Percentiles rank a stretch among this genome's conserved stretches.
Evolutionary conservation across 2,888 invertebrate species (phyloP).

Genomic region (Drosophila ustulata): DNA sequence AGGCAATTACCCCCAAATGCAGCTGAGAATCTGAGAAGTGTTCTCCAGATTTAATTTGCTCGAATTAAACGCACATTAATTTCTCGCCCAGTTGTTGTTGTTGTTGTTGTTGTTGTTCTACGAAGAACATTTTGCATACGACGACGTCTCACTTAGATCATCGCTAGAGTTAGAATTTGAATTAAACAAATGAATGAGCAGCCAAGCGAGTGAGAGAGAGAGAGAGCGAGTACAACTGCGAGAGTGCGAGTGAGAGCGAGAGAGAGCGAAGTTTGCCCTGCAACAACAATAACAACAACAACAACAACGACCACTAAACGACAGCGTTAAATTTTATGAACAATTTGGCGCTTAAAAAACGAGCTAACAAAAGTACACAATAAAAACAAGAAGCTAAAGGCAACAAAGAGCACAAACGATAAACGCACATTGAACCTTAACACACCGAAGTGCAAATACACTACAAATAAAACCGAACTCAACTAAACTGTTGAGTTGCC

Average conservation of each 20-base stretch:
- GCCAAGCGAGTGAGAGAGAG: neutral
- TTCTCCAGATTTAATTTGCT: conserved; percentile 63
- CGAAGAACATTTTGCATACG: conserved; percentile 42
- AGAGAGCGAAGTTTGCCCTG: conserved; percentile 35
- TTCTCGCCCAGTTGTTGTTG: conserved; percentile 39
- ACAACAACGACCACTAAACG: conserved; percentile 26
- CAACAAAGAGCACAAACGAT: conserved; percentile 8
- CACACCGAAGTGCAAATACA: conserved; percentile 29
- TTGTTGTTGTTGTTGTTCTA: conserved; percentile 41
- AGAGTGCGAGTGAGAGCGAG: neutral
- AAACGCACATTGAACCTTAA: neutral
- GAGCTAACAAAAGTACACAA: conserved; percentile 48
- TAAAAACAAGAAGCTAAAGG: neutral
- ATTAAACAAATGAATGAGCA: conserved; percentile 66
- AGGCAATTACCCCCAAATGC: conserved; percentile 40
- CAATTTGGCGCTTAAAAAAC: conserved; percentile 58
- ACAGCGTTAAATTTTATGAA: conserved; percentile 47
- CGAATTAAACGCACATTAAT: conserved; percentile 78
- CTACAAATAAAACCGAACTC: neutral
- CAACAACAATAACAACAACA: conserved; percentile 36
- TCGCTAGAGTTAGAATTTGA: conserved; percentile 82
- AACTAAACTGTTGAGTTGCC: too few relatives aligned
- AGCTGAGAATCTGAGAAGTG: neutral
- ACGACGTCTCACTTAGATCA: conserved; percentile 82
- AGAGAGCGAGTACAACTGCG: neutral